Evolutionary conservation across 2,113 vertebrate species (phyloP).

Genomic region (Eurypyga helias): DNA sequence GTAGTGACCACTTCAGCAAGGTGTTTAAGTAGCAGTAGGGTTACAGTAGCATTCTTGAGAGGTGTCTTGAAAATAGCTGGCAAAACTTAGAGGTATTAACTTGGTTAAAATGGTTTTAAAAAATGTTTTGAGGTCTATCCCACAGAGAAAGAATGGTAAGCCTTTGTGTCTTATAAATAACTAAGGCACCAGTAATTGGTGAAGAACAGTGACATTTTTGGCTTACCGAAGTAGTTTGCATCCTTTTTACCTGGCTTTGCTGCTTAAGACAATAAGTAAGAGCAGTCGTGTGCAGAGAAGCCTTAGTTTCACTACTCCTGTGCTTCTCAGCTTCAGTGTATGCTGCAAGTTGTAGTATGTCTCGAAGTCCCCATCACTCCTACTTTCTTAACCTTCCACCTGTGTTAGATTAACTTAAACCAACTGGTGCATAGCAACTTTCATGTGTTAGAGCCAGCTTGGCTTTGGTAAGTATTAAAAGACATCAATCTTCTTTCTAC

Average conservation of each 20-base stretch:
- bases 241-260: not conserved
- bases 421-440: not conserved
- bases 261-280: not conserved
- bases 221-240: not conserved
- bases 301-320: not conserved
- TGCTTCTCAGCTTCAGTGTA: not conserved
- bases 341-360: not conserved
- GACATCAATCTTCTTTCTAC: not conserved
- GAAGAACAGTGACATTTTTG: not conserved
- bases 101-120: not conserved
- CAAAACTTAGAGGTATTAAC: not conserved
- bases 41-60: not conserved
- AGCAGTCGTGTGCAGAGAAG: not conserved
- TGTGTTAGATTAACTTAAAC: not conserved
- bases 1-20: not conserved
- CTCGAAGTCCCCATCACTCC: not conserved
- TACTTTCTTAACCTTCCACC: not conserved
- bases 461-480: not conserved
- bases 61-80: not conserved
- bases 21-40: not conserved
- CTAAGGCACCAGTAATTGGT: not conserved
- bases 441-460: not conserved
- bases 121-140: not conserved
- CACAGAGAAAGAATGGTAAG: not conserved
- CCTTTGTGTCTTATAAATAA: no score